A percentile compares a stretch with the other conserved stretches of the same genome.
phyloP scores from a whole-genome alignment of 1,140 invertebrate genomes.

The Cotesia glomerata region DNA sequence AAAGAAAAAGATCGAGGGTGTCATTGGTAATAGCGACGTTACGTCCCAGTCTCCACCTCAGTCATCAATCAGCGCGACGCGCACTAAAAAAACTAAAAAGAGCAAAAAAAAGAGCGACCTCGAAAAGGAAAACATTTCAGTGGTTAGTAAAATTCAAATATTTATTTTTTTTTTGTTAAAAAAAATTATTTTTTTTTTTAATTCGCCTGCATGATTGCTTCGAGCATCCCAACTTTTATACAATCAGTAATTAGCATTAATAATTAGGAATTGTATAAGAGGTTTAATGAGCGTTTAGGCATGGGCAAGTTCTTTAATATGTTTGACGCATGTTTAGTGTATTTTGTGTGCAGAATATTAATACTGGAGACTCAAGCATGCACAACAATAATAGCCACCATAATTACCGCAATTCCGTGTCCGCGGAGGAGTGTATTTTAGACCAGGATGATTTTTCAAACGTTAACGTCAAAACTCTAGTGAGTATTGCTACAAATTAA shows the following conservation, averaged over 20 bases:
- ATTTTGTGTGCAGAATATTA: constrained; percentile 31
- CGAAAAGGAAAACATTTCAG: constrained; percentile 70
- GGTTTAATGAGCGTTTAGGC: constrained; percentile 14
- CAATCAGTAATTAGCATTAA: background rate
- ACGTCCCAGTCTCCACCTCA: constrained; percentile 34
- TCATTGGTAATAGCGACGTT: constrained; percentile 50
- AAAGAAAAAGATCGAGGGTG: constrained; percentile 61
- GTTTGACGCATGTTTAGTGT: constrained; percentile 20
- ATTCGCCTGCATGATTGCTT: background rate
- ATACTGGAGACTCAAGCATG: constrained; percentile 54
- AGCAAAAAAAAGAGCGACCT: constrained; percentile 64
- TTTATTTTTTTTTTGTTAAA: background rate
- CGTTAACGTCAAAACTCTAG: constrained; percentile 65
- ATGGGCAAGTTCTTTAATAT: too few species aligned
- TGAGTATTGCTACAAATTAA: constrained; percentile 46
- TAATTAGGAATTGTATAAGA: background rate
- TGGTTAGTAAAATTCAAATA: constrained; percentile 62
- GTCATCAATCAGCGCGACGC: constrained; percentile 53
- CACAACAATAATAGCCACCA: constrained; percentile 46
- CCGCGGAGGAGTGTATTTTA: constrained; percentile 49
- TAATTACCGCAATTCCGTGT: constrained; percentile 44
- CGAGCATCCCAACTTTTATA: background rate
- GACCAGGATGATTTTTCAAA: constrained; percentile 65
- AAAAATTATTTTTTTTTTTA: constrained; percentile 2
- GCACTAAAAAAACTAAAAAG: constrained; percentile 69